Conservation (phyloP, 1,140 invertebrate genomes). For the Penaeus japonicus region DNA sequence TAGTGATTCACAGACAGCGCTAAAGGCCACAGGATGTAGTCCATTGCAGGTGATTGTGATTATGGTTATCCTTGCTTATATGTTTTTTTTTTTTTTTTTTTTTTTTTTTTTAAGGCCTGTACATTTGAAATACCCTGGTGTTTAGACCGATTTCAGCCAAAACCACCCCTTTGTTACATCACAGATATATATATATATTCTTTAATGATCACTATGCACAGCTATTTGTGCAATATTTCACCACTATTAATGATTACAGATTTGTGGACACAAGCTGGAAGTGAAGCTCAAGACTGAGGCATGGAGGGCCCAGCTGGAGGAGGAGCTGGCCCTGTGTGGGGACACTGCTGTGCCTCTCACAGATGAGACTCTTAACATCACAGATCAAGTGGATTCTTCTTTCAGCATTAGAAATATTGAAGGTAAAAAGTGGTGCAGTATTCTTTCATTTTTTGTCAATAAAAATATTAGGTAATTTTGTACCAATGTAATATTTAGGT, state of each 20-base stretch:
- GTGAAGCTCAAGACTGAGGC: slow-evolving; percentile 83
- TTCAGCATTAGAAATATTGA: slow-evolving; percentile 39
- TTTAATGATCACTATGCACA: not conserved
- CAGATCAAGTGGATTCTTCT: not conserved
- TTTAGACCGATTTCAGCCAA: no score
- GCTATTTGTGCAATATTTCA: not conserved
- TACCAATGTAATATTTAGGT: no score
- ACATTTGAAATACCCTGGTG: no score
- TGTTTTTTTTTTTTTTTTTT: no score
- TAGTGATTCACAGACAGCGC: slow-evolving; percentile 81
- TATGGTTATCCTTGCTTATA: not conserved
- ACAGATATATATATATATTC: not conserved
- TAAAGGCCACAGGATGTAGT: slow-evolving; percentile 75
- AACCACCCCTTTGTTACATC: no score
- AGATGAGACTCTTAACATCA: slow-evolving; percentile 60
- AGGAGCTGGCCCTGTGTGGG: slow-evolving; percentile 83
- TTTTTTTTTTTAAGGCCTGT: slow-evolving; percentile 7
- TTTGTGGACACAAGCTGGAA: slow-evolving; percentile 75
- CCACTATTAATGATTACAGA: slow-evolving; percentile 62
- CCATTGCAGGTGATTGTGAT: slow-evolving; percentile 61
- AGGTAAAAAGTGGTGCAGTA: slow-evolving; percentile 6
- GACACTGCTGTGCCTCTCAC: slow-evolving; percentile 80
- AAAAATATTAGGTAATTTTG: not conserved
- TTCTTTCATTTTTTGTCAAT: not conserved
- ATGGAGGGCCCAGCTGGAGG: slow-evolving; percentile 81